These are phyloP conservation scores for Xiphorhynchus erythropygius DNA, from an alignment of 2,797 vertebrate species.

Conservation along the genomic window DNA sequence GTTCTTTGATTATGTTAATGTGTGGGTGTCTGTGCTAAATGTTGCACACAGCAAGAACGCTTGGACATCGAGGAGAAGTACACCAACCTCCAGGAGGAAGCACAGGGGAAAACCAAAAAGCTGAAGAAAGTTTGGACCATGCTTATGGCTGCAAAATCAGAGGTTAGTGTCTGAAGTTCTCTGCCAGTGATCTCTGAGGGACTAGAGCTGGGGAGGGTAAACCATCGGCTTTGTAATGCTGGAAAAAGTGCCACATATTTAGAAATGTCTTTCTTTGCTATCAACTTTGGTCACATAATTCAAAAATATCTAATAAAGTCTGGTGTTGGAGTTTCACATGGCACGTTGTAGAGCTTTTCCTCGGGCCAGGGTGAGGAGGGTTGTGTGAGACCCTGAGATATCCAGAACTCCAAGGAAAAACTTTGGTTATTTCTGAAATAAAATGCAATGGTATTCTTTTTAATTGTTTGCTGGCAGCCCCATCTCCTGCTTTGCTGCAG, in stretches of 20 bases:
- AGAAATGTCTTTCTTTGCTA: neutral
- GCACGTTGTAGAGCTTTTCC: neutral
- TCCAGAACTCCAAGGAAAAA: neutral
- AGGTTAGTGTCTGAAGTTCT: slow-evolving; percentile 77
- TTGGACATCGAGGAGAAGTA: slow-evolving; percentile 99
- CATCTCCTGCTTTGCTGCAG: neutral
- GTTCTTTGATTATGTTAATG: neutral
- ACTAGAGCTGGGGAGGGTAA: neutral
- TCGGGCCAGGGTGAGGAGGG: neutral
- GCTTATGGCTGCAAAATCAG: slow-evolving; percentile 98
- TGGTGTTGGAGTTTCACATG: neutral
- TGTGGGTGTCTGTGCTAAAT: slow-evolving; percentile 22
- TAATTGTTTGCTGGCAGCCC: neutral
- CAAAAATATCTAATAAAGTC: neutral
- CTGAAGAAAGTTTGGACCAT: slow-evolving; percentile 99
- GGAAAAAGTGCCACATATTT: fast-evolving
- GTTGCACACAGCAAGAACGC: slow-evolving; percentile 90
- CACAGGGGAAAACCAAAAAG: slow-evolving; percentile 98
- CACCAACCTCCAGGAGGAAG: slow-evolving; percentile 96
- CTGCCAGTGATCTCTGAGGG: neutral
- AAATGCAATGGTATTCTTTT: neutral
- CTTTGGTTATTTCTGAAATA: neutral
- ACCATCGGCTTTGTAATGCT: neutral
- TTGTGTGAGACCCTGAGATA: neutral
- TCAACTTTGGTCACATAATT: neutral